Evolutionary conservation across 2,888 invertebrate species (phyloP), one percentile per base, ranked within the genome.

Genomic region (Autographa pulchrina): DNA sequence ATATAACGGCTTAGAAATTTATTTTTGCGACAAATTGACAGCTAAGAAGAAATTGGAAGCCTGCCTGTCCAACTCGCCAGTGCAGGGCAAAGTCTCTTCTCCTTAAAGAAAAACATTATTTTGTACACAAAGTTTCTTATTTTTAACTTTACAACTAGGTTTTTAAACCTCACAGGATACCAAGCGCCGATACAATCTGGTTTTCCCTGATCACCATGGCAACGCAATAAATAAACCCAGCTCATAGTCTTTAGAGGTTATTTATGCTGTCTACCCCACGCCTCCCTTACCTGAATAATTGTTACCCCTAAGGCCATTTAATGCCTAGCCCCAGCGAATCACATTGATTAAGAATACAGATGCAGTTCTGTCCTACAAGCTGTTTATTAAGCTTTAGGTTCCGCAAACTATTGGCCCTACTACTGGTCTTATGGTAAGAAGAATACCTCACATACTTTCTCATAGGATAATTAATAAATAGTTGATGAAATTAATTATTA

Each of bases 341-440:
- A 88, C 89, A 91, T 89, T 90, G 89, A 91, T 91, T 90, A 88
- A 81, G 84, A 87, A 87, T 85, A 86, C 86, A 86, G 88, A 88
- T 86, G 85, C 84, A 72, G 65, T 75, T 77, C 67, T 79, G 79
- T 81, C 78, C 78, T 77, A 69, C 80, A 72, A 84, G 80, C 75
- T 78, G 85, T 85, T 85, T 88, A 89, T 88, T 85, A 85, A 80
- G 78, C 61, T 75, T 78, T 78, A 78, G 80, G 80, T 86, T 80
- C 83, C 79, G 82, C 72, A 79, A 84, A 81, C 80, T 82, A 64
- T 59, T 66, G 68, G 61, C 80, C 73, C 72, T 87, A 86, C 89
- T 60, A 86, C 62, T 63, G 70, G 61, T 62, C 32, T n/a, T 56
- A 60, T 48, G 8, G 0, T 31, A 54, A 48, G 70, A 32, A 64